Conservation (phyloP, 2,113 vertebrate species). For the Ascaphus truei region DNA sequence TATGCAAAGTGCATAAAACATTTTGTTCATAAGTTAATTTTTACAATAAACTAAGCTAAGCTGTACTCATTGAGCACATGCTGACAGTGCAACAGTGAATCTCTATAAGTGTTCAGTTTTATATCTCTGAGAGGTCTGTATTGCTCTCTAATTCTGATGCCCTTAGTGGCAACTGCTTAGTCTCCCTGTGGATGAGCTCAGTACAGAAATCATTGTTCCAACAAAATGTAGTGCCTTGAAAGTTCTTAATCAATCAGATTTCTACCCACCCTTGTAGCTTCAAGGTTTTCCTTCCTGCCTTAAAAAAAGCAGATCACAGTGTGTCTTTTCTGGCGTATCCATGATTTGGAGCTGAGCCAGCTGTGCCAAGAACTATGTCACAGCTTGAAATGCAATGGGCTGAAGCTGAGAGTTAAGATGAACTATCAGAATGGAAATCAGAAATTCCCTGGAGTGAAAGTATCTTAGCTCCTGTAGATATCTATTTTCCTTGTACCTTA, state of each 20-base stretch:
- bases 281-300: slow-evolving; percentile 8
- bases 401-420: slow-evolving; percentile 29
- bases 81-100: neutral
- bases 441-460: slow-evolving; percentile 34
- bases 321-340: slow-evolving; percentile 20
- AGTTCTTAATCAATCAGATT: slow-evolving; percentile 25
- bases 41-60: neutral
- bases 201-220: slow-evolving; percentile 2
- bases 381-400: slow-evolving; percentile 31
- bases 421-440: slow-evolving; percentile 37
- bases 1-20: neutral
- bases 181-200: neutral
- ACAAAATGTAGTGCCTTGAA: slow-evolving; percentile 7
- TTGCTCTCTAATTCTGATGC: neutral
- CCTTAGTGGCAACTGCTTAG: neutral
- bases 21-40: neutral
- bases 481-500: slow-evolving; percentile 30
- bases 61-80: neutral
- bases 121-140: neutral
- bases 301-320: neutral
- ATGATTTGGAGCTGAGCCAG: slow-evolving; percentile 24
- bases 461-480: slow-evolving; percentile 35
- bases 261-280: neutral
- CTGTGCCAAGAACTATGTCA: slow-evolving; percentile 30
- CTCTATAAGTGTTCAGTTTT: neutral